Evolutionary conservation across 2,888 invertebrate species (phyloP).

Genomic region (Dorcus parallelipipedus): DNA sequence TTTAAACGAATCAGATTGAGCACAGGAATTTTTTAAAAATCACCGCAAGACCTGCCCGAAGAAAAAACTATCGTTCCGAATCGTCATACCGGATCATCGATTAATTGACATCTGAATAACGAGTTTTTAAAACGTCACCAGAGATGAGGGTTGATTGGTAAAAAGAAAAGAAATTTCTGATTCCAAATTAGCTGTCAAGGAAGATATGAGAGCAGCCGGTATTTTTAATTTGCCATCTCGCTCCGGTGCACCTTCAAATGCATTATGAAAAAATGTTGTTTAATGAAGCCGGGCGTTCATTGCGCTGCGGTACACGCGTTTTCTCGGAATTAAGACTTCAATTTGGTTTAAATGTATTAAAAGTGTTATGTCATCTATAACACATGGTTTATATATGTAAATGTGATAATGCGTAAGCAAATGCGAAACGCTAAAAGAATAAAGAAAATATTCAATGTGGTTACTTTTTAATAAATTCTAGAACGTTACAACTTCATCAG

Average conservation of each 20-base stretch:
- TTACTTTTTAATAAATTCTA: too few relatives aligned
- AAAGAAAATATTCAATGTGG: too few relatives aligned
- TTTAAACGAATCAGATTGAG: too few relatives aligned
- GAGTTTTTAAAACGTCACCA: constrained; percentile 32
- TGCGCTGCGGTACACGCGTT: neutral
- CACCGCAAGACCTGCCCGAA: neutral
- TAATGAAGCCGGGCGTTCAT: neutral
- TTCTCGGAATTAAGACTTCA: neutral
- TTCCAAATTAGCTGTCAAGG: constrained; percentile 29
- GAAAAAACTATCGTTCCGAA: constrained; percentile 4
- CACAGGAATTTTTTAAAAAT: too few relatives aligned
- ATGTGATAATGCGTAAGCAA: too few relatives aligned
- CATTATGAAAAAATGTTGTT: neutral
- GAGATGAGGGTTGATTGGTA: constrained; percentile 28
- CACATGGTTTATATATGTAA: too few relatives aligned
- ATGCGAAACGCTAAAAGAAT: too few relatives aligned
- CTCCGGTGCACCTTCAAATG: constrained; percentile 3
- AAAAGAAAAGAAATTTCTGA: constrained; percentile 19
- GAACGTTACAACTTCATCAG: too few relatives aligned
- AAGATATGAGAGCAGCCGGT: constrained; percentile 12
- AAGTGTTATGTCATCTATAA: too few relatives aligned
- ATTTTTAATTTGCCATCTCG: constrained; percentile 20
- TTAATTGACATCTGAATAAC: constrained; percentile 37
- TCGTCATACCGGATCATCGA: constrained; percentile 27
- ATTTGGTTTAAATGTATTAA: neutral